Evolutionary conservation across 92 coral and sea anemone genomes (phyloP).

Genomic region (Phymanthus crucifer): DNA sequence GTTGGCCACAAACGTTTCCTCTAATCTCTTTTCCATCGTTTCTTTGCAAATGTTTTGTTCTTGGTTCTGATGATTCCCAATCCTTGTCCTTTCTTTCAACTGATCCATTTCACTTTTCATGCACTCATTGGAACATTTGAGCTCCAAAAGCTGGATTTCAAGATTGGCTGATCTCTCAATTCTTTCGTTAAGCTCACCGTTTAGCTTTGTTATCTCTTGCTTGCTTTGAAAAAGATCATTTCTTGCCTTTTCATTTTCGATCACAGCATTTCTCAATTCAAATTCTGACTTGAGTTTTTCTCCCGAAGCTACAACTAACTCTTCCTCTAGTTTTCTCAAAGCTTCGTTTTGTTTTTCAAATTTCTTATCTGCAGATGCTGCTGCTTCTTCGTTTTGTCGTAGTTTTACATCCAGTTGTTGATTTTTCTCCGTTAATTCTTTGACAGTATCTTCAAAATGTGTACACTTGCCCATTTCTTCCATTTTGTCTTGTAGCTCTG

Average conservation of each 20-base stretch:
- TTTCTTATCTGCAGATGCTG: constrained; percentile 19
- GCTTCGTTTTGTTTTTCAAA: constrained; percentile 21
- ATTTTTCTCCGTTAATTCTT: constrained; percentile 59
- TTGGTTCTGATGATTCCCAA: constrained; percentile 61
- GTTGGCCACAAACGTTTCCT: constrained; percentile 69
- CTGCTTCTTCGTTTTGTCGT: constrained; percentile 23
- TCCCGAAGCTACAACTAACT: constrained; percentile 58
- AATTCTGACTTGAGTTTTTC: constrained; percentile 61
- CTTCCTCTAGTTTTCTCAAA: constrained; percentile 54
- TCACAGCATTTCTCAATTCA: constrained; percentile 51
- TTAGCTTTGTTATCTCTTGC: constrained; percentile 62
- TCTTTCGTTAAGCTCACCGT: constrained; percentile 67
- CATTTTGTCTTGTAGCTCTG: constrained; percentile 39
- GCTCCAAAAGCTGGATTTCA: constrained; percentile 79
- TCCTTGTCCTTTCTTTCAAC: constrained; percentile 64
- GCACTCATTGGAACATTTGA: constrained; percentile 72
- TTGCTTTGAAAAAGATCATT: constrained; percentile 62
- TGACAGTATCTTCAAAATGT: constrained; percentile 31
- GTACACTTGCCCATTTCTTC: constrained; percentile 47
- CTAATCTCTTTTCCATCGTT: constrained; percentile 72
- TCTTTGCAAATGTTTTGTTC: constrained; percentile 75
- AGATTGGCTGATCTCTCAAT: constrained; percentile 71
- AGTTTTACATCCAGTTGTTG: constrained; percentile 38
- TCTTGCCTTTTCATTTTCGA: constrained; percentile 56
- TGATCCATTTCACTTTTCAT: constrained; percentile 63